These are phyloP conservation scores for Drosophila willistoni DNA, from an alignment of 1,140 invertebrate species.

Conservation along the genomic window DNA sequence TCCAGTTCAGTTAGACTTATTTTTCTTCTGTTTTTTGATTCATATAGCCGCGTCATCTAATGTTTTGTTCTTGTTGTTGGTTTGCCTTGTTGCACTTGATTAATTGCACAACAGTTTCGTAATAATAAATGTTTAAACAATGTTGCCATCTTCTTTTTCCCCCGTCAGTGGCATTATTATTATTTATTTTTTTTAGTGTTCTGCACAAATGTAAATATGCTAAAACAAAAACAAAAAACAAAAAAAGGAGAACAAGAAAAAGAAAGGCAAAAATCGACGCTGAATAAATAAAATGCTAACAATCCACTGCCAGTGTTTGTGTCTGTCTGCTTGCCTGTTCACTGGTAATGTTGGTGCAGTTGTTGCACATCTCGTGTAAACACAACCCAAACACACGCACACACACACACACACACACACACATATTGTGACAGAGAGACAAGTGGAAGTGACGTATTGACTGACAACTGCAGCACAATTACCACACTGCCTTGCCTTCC, in stretches of 20 bases:
- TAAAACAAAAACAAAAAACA: conserved; percentile 36
- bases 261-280: conserved; percentile 40
- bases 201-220: conserved; percentile 59
- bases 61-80: not conserved
- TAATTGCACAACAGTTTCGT: conserved; percentile 19
- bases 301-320: conserved; percentile 17
- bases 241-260: not conserved
- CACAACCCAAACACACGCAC: conserved; percentile 13
- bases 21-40: too few relatives aligned
- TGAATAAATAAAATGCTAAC: conserved; percentile 56
- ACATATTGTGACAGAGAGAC: not conserved
- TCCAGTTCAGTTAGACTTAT: too few relatives aligned
- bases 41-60: not conserved
- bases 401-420: conserved; percentile 1
- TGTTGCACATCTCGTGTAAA: conserved; percentile 37
- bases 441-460: conserved; percentile 45
- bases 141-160: conserved; percentile 12
- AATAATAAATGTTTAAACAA: conserved; percentile 20
- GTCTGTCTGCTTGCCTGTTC: not conserved
- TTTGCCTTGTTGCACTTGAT: conserved; percentile 7
- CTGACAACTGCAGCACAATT: conserved; percentile 38
- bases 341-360: conserved; percentile 25
- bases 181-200: not conserved
- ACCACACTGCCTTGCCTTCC: not conserved
- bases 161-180: conserved; percentile 13